Evolutionary conservation across 2,113 vertebrate species (phyloP).

Genomic region (Nannobrachium achirus): DNA sequence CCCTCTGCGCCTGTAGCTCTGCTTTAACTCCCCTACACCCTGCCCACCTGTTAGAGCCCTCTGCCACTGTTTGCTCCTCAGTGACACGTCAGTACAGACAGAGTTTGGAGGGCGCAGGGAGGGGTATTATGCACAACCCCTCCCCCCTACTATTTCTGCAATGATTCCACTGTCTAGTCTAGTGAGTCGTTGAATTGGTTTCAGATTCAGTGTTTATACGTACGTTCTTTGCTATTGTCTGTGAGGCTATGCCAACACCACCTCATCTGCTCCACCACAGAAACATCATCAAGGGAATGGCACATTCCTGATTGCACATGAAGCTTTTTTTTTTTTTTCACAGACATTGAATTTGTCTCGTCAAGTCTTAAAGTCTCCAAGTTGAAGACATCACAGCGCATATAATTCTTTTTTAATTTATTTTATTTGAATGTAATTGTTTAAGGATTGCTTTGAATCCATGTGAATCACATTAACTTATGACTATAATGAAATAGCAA

Average conservation of each 20-base stretch:
- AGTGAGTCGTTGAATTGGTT: not conserved
- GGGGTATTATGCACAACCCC: too few species aligned
- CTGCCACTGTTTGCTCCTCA: conserved; percentile 40
- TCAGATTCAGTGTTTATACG: not conserved
- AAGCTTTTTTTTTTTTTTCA: too few species aligned
- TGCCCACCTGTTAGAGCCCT: conserved; percentile 66
- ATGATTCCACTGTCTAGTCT: not conserved
- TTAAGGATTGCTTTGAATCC: not conserved
- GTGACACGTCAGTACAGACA: conserved; percentile 53
- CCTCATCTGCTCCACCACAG: too few species aligned
- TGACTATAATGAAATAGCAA: not conserved
- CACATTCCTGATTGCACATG: too few species aligned
- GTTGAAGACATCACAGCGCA: too few species aligned
- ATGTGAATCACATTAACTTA: not conserved
- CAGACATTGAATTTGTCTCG: too few species aligned
- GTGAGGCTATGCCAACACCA: too few species aligned
- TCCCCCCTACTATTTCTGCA: too few species aligned
- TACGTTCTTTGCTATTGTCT: too few species aligned
- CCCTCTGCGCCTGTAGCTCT: conserved; percentile 46
- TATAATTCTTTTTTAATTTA: too few species aligned
- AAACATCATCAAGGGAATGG: too few species aligned
- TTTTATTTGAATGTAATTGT: not conserved
- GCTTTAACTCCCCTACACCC: conserved; percentile 46
- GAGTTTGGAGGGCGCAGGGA: not conserved
- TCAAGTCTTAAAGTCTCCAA: too few species aligned